These are phyloP conservation scores for Notiomystis cincta DNA, from an alignment of 2,113 vertebrate species.

Conservation along the genomic window DNA sequence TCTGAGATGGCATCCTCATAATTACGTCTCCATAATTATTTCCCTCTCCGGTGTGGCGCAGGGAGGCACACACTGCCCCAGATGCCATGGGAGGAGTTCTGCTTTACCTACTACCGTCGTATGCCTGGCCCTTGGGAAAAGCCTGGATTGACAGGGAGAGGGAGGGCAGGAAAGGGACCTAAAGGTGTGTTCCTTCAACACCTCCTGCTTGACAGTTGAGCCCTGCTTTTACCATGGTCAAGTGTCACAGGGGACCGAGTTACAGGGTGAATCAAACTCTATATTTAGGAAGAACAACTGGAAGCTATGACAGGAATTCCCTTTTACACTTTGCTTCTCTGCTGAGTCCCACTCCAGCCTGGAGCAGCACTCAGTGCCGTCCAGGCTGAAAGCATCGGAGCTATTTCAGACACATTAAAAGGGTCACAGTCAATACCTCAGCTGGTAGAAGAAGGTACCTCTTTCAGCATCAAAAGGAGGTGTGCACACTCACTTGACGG, in stretches of 20 bases:
- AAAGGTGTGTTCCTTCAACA: conserved; percentile 57
- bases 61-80: not conserved
- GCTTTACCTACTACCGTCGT: accelerated
- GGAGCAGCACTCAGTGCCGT: conserved; percentile 63
- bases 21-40: not conserved
- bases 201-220: conserved; percentile 69
- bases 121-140: not conserved
- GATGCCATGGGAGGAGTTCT: not conserved
- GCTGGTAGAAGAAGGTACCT: conserved; percentile 58
- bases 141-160: not conserved
- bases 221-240: conserved; percentile 64
- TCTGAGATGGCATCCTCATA: not conserved
- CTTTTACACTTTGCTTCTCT: conserved; percentile 80
- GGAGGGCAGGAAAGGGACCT: conserved; percentile 46
- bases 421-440: conserved; percentile 65
- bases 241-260: conserved; percentile 77
- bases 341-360: conserved; percentile 69
- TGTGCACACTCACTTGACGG: conserved; percentile 50
- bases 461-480: conserved; percentile 63
- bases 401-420: conserved; percentile 73
- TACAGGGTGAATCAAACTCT: conserved; percentile 87
- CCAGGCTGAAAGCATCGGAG: conserved; percentile 67
- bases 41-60: not conserved
- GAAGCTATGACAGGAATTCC: conserved; percentile 97
- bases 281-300: conserved; percentile 99